These are phyloP conservation scores for Prinia subflava DNA, from an alignment of 2,113 vertebrate species.

Conservation along the genomic window DNA sequence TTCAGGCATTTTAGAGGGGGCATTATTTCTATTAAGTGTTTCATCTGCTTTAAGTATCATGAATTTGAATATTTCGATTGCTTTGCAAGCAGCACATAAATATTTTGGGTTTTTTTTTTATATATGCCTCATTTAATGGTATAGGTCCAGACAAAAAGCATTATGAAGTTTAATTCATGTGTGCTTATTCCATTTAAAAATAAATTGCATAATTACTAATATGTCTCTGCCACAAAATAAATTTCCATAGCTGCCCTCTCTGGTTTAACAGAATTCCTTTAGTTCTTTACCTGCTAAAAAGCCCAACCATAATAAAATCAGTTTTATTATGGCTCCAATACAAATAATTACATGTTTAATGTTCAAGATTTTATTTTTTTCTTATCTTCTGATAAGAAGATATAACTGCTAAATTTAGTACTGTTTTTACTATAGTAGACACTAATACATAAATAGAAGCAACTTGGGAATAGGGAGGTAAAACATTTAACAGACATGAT, in stretches of 20 bases:
- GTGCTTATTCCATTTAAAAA: neutral
- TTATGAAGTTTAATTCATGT: neutral
- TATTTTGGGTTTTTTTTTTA: neutral
- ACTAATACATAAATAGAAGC: neutral
- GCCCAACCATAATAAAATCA: neutral
- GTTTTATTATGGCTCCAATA: neutral
- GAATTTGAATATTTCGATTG: neutral
- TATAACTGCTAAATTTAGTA: neutral
- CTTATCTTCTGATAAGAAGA: neutral
- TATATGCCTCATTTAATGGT: neutral
- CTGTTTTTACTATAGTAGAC: neutral
- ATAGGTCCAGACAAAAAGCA: neutral
- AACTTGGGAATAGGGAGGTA: neutral
- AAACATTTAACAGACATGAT: neutral
- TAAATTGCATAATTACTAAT: neutral
- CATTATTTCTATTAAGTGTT: neutral
- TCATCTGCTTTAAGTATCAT: neutral
- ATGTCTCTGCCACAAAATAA: neutral
- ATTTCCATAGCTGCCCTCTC: neutral
- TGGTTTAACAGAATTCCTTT: neutral
- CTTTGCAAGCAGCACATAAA: neutral
- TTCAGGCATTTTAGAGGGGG: neutral
- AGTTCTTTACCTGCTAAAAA: neutral
- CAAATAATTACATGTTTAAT: neutral
- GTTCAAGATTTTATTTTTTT: neutral